Percentiles rank a stretch among this genome's conserved stretches.
These are phyloP conservation scores for Geotrupes spiniger DNA, from an alignment of 2,888 invertebrate genomes.

Conservation along the genomic window DNA sequence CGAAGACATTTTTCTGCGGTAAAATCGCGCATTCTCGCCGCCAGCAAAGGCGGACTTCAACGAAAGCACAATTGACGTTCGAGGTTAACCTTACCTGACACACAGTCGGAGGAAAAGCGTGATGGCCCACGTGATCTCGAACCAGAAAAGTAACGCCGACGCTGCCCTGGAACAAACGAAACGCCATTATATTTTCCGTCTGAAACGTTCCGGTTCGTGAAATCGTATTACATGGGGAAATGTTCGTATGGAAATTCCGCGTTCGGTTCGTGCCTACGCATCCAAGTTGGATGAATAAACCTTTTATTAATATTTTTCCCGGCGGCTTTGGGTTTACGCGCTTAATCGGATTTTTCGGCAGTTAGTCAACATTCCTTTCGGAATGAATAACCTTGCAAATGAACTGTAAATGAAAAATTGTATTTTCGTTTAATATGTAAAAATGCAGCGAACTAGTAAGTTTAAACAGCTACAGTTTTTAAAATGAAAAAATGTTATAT, in stretches of 20 bases:
- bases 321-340: too few species aligned
- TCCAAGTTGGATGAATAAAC: background rate
- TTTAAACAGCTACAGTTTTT: too few species aligned
- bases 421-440: too few species aligned
- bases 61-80: slow-evolving; percentile 20
- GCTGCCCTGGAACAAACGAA: slow-evolving; percentile 54
- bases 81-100: slow-evolving; percentile 46
- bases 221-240: background rate
- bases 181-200: slow-evolving; percentile 8
- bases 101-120: slow-evolving; percentile 61
- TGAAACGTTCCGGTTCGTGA: background rate
- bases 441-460: too few species aligned
- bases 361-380: too few species aligned
- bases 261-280: background rate
- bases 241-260: background rate
- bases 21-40: too few species aligned
- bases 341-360: too few species aligned
- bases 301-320: too few species aligned
- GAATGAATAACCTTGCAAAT: too few species aligned
- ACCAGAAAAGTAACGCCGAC: slow-evolving; percentile 57
- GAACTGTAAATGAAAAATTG: too few species aligned
- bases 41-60: too few species aligned
- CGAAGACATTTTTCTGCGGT: background rate
- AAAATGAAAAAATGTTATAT: too few species aligned
- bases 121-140: slow-evolving; percentile 65